Percentiles rank a stretch among this genome's conserved stretches.
Evolutionary conservation across 1,140 invertebrate species (phyloP).

Genomic region (Drosophila melanica): DNA sequence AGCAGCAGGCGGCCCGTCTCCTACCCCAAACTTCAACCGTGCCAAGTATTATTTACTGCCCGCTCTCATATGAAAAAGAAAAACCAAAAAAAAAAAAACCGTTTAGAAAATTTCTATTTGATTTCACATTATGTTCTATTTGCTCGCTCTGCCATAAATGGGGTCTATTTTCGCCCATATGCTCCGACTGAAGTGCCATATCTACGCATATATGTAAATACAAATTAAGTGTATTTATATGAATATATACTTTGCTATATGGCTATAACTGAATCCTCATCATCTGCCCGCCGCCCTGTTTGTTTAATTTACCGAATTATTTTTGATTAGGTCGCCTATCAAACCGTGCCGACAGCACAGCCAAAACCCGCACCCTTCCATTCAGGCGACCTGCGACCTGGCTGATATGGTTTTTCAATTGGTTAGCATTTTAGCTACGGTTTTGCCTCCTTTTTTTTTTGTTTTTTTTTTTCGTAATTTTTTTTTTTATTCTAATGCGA

Average conservation of each 20-base stretch:
- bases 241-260: constrained; percentile 19
- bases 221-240: neutral
- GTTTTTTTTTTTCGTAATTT: too few species aligned
- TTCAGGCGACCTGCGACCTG: constrained; percentile 15
- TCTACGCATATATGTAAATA: constrained; percentile 4
- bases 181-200: constrained; percentile 32
- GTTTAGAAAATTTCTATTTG: constrained; percentile 74
- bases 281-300: constrained; percentile 35
- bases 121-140: constrained; percentile 69
- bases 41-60: constrained; percentile 3
- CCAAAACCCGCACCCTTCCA: neutral
- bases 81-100: constrained; percentile 16
- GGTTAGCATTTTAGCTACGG: constrained; percentile 8
- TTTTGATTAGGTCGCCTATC: constrained; percentile 63
- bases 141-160: constrained; percentile 64
- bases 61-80: constrained; percentile 26
- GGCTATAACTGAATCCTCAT: constrained; percentile 30
- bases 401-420: constrained; percentile 19
- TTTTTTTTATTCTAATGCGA: constrained; percentile 13
- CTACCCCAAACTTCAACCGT: neutral
- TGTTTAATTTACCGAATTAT: constrained; percentile 78
- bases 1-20: constrained; percentile 16
- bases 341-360: constrained; percentile 11
- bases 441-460: constrained; percentile 3
- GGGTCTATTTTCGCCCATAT: constrained; percentile 60